Percentiles rank a stretch among this genome's conserved stretches.
These are phyloP conservation scores for Leptopilina syphax DNA, from an alignment of 2,888 invertebrate genomes.

Conservation along the genomic window DNA sequence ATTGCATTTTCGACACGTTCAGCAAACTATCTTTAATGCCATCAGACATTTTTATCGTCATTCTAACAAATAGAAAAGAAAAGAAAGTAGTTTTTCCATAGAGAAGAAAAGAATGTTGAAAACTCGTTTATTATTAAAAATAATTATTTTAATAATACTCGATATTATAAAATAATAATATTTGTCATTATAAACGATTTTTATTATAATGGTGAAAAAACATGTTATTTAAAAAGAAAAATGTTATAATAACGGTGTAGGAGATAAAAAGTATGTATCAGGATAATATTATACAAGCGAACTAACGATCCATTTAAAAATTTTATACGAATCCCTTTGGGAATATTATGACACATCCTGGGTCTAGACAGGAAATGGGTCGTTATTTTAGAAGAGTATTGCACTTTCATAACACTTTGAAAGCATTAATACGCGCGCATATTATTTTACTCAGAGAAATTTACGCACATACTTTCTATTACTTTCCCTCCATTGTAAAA, in stretches of 20 bases:
- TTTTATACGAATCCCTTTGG: conserved; percentile 3
- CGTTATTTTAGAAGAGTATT: conserved; percentile 11
- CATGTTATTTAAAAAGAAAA: neutral
- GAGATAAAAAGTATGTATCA: neutral
- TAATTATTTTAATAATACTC: no score
- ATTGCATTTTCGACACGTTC: conserved; percentile 24
- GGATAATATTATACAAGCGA: neutral
- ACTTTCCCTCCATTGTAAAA: neutral
- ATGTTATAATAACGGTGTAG: neutral
- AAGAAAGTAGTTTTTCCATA: neutral
- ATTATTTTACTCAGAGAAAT: neutral
- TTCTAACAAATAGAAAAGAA: neutral
- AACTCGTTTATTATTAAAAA: no score
- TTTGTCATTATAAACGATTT: no score
- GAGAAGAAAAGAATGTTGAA: no score
- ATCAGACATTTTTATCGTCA: neutral
- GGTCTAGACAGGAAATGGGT: conserved; percentile 14
- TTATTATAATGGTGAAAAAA: neutral
- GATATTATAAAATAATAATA: no score
- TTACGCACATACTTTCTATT: neutral
- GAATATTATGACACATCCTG: conserved; percentile 4
- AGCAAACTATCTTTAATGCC: neutral
- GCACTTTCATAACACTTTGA: conserved; percentile 14
- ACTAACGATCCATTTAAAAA: conserved; percentile 7
- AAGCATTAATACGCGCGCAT: neutral